phyloP scores from a whole-genome alignment of 2,888 invertebrate species.

The Cephus spinipes region DNA sequence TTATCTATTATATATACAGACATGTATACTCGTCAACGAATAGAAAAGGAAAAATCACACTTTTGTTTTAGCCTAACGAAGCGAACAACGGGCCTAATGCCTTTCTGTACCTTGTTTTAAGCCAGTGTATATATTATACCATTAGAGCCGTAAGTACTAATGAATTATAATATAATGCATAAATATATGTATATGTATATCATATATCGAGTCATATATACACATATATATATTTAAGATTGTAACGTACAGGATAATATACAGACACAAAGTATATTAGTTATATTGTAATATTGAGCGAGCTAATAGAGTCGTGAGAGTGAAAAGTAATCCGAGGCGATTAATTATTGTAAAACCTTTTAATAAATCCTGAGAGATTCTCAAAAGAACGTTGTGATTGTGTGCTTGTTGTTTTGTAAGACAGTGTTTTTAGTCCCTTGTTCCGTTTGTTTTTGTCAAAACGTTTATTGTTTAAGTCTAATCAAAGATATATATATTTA shows the following conservation, averaged over 20 bases:
- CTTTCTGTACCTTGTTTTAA: constrained; percentile 56
- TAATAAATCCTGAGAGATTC: constrained; percentile 58
- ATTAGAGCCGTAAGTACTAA: constrained; percentile 48
- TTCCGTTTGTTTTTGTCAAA: constrained; percentile 35
- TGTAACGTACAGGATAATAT: constrained; percentile 31
- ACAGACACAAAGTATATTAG: constrained; percentile 40
- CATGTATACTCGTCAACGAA: constrained; percentile 31
- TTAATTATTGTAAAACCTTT: constrained; percentile 53
- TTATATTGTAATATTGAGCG: constrained; percentile 49
- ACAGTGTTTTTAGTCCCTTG: constrained; percentile 14
- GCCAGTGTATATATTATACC: constrained; percentile 61
- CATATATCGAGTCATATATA: constrained; percentile 26
- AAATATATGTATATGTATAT: constrained; percentile 35
- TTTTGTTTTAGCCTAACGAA: constrained; percentile 48
- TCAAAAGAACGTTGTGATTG: constrained; percentile 30
- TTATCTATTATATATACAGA: background rate
- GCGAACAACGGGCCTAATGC: constrained; percentile 58
- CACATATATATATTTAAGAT: constrained; percentile 26
- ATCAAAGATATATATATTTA: constrained; percentile 38
- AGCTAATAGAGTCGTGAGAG: constrained; percentile 10
- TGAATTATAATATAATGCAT: constrained; percentile 35
- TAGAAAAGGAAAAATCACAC: constrained; percentile 36
- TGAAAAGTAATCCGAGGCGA: constrained; percentile 37
- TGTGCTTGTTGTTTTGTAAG: background rate
- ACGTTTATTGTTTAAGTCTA: constrained; percentile 41